Conservation (phyloP, 92 coral and sea anemone genomes). For the Nematostella vectensis region DNA sequence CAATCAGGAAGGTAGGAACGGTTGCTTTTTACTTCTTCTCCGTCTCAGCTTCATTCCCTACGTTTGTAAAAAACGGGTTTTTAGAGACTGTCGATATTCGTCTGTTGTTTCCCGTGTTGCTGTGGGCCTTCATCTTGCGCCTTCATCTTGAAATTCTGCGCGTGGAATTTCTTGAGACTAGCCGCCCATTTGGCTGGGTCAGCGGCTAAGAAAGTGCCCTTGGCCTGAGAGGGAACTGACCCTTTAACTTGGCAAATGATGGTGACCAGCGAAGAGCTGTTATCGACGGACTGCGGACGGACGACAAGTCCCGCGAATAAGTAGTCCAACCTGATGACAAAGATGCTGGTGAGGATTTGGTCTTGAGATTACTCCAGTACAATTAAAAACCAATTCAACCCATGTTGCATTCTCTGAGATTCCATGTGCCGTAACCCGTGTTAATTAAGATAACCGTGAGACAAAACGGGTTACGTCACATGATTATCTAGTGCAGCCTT, state of each 20-base stretch:
- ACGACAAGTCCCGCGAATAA: slow-evolving; percentile 56
- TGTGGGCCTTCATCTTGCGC: slow-evolving; percentile 11
- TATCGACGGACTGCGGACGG: slow-evolving; percentile 70
- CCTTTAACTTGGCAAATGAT: slow-evolving; percentile 78
- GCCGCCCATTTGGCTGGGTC: slow-evolving; percentile 69
- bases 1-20: too few species aligned
- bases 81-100: too few species aligned
- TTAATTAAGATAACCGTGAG: too few species aligned
- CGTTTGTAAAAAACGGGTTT: too few species aligned
- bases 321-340: slow-evolving; percentile 40
- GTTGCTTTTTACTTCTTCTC: too few species aligned
- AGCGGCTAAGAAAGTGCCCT: slow-evolving; percentile 71
- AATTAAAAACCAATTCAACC: not conserved
- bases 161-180: slow-evolving; percentile 59
- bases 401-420: too few species aligned
- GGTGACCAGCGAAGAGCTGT: slow-evolving; percentile 53
- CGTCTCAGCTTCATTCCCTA: too few species aligned
- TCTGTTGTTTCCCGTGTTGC: too few species aligned
- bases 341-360: not conserved
- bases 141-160: slow-evolving; percentile 11
- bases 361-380: not conserved
- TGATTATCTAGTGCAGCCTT: too few species aligned
- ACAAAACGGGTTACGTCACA: too few species aligned
- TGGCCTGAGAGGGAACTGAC: slow-evolving; percentile 61
- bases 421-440: too few species aligned